Base-by-base conservation (phyloP, 2,797 vertebrate genomes). In the Trachurus trachurus region DNA sequence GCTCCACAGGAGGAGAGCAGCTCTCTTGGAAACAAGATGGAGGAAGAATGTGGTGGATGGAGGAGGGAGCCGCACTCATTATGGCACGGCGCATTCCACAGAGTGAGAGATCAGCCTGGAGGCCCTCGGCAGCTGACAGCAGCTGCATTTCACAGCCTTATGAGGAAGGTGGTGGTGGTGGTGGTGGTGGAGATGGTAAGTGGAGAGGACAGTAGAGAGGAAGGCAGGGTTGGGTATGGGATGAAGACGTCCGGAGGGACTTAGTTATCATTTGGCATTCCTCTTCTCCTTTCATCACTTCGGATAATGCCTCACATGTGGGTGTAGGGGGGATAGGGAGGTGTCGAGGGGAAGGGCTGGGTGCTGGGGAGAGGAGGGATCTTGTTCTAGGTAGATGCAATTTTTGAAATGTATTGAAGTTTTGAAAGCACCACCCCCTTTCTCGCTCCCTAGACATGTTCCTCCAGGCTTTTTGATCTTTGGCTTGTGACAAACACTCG, bases 91-190 rank as follows among this genome's bases (percentile, higher is more conserved):
- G 5, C 88, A 87, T 92, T 91, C 86, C 83, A 87, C 82, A 86
- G 82, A 93, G 90, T 87, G 85, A 91, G 90, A 87, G 86, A 91
- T 90, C 91, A 91, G 91, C 84, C 92, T 89, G 69, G 71, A 87
- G 86, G 89, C 80, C 86, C 80, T 77, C 44, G 3, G 89, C 85
- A 89, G 82, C 88, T 92, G 92, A 89, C 87, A 88, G 89, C 81
- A 88, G 85, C 87, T 88, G 89, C 74, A 83, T 84, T 85, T 89
- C 70, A 69, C 66, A 74, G 79, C 73, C 79, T 70, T 75, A 12
- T 76, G 75, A 84, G 66, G 72, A 68, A 39, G 26, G 26, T 26
- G 26, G 26, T 26, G 26, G 26, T 26, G 59, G 70, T 58, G 77
- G 66, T 40, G 53, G 40, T 56, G 71, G 66, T 69, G 22, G 79